Evolutionary conservation across 2,888 invertebrate species (phyloP).

Genomic region (Mamestra brassicae): DNA sequence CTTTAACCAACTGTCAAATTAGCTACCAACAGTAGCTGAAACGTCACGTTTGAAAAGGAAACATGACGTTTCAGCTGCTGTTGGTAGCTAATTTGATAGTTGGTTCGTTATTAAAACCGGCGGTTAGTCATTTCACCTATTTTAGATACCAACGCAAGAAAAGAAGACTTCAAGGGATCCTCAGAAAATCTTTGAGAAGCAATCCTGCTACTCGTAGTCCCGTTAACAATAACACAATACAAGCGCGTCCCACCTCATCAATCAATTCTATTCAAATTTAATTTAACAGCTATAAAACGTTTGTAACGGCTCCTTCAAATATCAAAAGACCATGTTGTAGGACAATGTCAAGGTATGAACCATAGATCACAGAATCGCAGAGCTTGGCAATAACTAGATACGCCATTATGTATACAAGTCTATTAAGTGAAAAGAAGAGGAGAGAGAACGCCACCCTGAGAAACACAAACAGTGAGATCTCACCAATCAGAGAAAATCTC

Average conservation of each 20-base stretch:
- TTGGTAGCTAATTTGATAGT: too few species aligned
- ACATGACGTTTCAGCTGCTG: too few species aligned
- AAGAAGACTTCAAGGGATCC: not conserved
- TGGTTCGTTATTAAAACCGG: too few species aligned
- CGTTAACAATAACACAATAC: slow-evolving; percentile 29
- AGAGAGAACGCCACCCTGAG: too few species aligned
- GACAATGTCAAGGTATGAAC: slow-evolving; percentile 61
- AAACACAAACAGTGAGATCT: too few species aligned
- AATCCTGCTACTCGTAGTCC: slow-evolving; percentile 17
- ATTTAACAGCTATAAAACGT: slow-evolving; percentile 45
- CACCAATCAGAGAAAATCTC: too few species aligned
- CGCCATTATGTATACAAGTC: not conserved
- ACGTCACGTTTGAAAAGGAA: too few species aligned
- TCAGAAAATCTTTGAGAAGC: not conserved
- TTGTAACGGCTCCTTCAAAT: slow-evolving; percentile 55
- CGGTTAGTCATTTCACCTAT: too few species aligned
- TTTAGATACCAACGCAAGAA: not conserved
- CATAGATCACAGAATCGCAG: not conserved
- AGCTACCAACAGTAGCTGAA: too few species aligned
- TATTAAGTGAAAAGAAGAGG: too few species aligned
- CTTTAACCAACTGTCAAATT: too few species aligned
- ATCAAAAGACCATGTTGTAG: slow-evolving; percentile 46
- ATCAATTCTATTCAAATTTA: slow-evolving; percentile 41
- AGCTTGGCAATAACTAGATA: not conserved
- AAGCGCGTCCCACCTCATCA: slow-evolving; percentile 16